Base-by-base conservation (phyloP, 2,113 vertebrate genomes). In the Eupsittula cactorum region DNA sequence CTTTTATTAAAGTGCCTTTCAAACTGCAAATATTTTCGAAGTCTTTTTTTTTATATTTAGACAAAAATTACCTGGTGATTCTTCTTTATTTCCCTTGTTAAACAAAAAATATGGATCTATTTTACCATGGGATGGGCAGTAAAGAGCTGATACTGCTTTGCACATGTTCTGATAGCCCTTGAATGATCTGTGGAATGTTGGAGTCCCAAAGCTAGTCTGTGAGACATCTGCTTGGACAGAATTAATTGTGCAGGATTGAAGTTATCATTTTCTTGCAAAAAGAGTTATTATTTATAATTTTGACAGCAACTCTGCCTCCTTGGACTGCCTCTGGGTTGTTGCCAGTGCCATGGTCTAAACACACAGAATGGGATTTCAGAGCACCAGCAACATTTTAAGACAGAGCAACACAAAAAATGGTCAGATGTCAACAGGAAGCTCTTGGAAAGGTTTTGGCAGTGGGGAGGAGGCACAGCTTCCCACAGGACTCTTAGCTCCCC, bases 331-430 rank as follows among this genome's bases (percentile, higher is more conserved):
- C 21, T 49, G 71, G 71, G 16, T 49, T 57, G 69, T 11, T 50
- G n/a, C 42, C 24, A 9, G 3, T 13, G 11, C 37, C 41, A 3
- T 3, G 14, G 24, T 27, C 29, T 13, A 76, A 42, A 11, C 11
- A 13, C 9, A 24, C 0, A 7, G 60, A 9, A 19, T 5, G 8
- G 2, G 14, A 12, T 7, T 13, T 9, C 0, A 1, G 16, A 67
- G n/a, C 68, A 53, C 27, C 33, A 21, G 15, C 24, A 23, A 2
- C 33, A 10, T 15, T 78, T 59, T 12, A 3, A 53, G 27, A 29
- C 13, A 49, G 14, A 76, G 13, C 62, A 46, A 11, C 31, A 39
- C 14, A 69, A 28, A 11, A 23, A 13, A 3, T 12, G 44, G 23
- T 21, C 44, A 31, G 25, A 9, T 25, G 33, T 86, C 16, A 52